phyloP scores from a whole-genome alignment of 2,797 vertebrate genomes.

The Molossus molossus region DNA sequence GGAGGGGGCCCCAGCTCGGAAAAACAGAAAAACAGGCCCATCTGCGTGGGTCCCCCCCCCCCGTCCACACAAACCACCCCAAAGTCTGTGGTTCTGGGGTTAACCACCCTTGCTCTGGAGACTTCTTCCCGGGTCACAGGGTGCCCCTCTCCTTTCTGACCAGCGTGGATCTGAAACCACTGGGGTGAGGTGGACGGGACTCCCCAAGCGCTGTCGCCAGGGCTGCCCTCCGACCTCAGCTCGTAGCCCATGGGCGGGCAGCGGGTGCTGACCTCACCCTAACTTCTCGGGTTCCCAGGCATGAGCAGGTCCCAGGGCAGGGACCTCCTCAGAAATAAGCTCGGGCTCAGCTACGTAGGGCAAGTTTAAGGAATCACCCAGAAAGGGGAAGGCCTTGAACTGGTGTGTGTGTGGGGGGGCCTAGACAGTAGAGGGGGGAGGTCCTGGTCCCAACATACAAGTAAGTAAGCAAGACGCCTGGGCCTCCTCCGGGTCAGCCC shows the following conservation, averaged over 20 bases:
- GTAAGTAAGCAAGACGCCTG: too few relatives aligned
- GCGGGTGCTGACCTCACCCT: background rate
- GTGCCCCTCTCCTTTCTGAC: background rate
- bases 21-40: constrained; percentile 57
- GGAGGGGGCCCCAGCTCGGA: constrained; percentile 76
- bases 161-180: background rate
- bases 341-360: background rate
- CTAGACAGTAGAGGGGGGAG: background rate
- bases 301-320: background rate
- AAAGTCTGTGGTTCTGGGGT: too few relatives aligned
- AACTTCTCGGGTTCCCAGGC: background rate
- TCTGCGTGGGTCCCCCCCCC: background rate
- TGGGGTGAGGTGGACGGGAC: background rate
- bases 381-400: background rate
- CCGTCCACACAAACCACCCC: background rate
- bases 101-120: too few relatives aligned
- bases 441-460: background rate
- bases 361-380: background rate
- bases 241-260: background rate
- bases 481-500: background rate
- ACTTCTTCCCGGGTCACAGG: background rate
- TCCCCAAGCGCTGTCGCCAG: accelerated
- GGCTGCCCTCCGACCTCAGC: background rate
- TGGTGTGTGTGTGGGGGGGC: too few relatives aligned
- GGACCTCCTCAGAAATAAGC: background rate